A percentile compares a stretch with the other conserved stretches of the same genome.
These are phyloP conservation scores for Sarcophaga carnaria DNA, from an alignment of 2,888 invertebrate species.

Conservation along the genomic window DNA sequence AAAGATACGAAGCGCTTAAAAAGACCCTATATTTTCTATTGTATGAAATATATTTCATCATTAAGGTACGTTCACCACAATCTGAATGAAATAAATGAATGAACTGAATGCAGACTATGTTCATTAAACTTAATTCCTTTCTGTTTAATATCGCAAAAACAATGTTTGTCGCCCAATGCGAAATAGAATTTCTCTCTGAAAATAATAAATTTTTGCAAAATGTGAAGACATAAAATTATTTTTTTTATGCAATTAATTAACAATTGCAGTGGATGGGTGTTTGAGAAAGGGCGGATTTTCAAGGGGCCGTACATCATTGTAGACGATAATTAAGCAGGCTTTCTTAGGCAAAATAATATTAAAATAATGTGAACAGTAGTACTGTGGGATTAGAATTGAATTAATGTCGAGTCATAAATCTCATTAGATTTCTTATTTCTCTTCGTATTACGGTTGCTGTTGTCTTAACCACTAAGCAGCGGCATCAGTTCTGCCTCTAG, in stretches of 20 bases:
- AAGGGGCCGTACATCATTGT: conserved; percentile 26
- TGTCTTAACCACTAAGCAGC: conserved; percentile 12
- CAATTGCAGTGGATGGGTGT: conserved; percentile 75
- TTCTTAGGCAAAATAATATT: conserved; percentile 54
- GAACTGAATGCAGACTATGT: conserved; percentile 47
- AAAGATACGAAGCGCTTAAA: no score
- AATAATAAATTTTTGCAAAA: conserved; percentile 63
- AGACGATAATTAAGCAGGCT: conserved; percentile 62
- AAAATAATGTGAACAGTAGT: conserved; percentile 62
- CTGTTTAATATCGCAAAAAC: background rate
- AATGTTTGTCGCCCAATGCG: background rate
- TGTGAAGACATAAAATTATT: conserved; percentile 58
- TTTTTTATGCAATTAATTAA: conserved; percentile 77
- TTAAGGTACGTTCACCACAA: conserved; percentile 26
- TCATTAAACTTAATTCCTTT: conserved; percentile 18
- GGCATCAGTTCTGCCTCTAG: background rate
- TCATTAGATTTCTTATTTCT: conserved; percentile 69
- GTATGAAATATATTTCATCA: conserved; percentile 31
- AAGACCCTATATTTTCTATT: no score
- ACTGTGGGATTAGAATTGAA: conserved; percentile 69
- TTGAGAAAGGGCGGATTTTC: conserved; percentile 2
- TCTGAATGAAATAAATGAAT: background rate
- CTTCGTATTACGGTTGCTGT: background rate
- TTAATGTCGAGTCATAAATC: conserved; percentile 80
- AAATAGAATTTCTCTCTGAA: conserved; percentile 47